Evolutionary conservation across 2,797 vertebrate genomes (phyloP).

Genomic region (Peromyscus eremicus): DNA sequence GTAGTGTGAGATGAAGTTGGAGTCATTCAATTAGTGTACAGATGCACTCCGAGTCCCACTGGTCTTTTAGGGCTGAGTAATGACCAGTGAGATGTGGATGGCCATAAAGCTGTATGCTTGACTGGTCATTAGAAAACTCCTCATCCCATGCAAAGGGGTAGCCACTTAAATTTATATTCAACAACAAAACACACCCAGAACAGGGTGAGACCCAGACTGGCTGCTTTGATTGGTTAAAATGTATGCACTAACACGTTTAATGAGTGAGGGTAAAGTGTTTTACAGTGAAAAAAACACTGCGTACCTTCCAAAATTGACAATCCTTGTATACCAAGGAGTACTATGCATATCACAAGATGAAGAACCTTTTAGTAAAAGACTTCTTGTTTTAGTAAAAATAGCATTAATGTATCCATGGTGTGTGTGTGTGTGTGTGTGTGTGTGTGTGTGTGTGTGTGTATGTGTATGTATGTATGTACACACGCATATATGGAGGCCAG

Average conservation of each 20-base stretch:
- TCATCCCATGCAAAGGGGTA: neutral
- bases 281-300: neutral
- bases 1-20: neutral
- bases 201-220: neutral
- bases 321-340: neutral
- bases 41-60: neutral
- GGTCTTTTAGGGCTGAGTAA: neutral
- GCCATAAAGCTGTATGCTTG: neutral
- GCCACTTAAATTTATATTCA: neutral
- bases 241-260: neutral
- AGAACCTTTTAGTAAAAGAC: neutral
- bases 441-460: neutral
- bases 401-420: neutral
- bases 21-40: neutral
- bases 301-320: neutral
- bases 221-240: neutral
- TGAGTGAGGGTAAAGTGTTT: neutral
- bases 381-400: neutral
- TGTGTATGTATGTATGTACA: neutral
- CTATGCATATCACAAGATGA: neutral
- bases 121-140: neutral
- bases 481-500: neutral
- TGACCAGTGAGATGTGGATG: conserved; percentile 17
- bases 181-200: neutral
- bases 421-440: neutral